Conservation (phyloP, 2,797 vertebrate genomes). For the Mastacembelus armatus region DNA sequence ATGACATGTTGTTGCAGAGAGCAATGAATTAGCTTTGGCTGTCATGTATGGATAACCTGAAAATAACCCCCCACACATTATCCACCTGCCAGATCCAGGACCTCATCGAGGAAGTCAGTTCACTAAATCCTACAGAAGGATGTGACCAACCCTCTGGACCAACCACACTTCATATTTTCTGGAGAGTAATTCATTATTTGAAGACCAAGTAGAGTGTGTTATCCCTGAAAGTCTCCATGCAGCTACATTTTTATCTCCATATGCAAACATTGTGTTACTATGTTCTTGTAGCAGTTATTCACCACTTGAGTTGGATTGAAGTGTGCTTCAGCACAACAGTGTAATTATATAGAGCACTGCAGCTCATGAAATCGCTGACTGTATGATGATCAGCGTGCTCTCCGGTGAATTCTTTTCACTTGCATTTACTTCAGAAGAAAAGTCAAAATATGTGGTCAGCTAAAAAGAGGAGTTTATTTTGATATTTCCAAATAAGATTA, state of each 20-base stretch:
- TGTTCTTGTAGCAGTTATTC: too few species aligned
- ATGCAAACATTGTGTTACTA: too few species aligned
- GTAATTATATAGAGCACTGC: constrained; percentile 47
- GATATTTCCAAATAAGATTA: constrained; percentile 54
- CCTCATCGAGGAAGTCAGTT: constrained; percentile 20
- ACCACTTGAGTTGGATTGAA: too few species aligned
- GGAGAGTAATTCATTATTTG: neutral
- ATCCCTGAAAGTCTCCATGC: neutral
- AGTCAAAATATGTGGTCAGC: constrained; percentile 55
- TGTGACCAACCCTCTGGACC: neutral
- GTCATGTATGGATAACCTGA: constrained; percentile 50
- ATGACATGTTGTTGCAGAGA: constrained; percentile 36
- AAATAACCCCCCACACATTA: constrained; percentile 46
- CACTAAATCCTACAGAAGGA: constrained; percentile 2
- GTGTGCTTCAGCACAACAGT: too few species aligned
- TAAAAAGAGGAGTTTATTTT: constrained; percentile 56
- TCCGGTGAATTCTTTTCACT: constrained; percentile 42
- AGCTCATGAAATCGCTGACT: constrained; percentile 45
- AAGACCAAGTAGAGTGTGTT: neutral
- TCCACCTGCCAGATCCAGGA: constrained; percentile 16
- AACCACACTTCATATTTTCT: neutral
- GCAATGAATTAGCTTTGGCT: constrained; percentile 50
- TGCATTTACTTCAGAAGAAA: constrained; percentile 36
- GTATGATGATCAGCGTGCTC: constrained; percentile 37
- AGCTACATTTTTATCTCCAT: too few species aligned